Evolutionary conservation across 2,888 invertebrate species (phyloP).

Genomic region (Willowsia nigromaculata): DNA sequence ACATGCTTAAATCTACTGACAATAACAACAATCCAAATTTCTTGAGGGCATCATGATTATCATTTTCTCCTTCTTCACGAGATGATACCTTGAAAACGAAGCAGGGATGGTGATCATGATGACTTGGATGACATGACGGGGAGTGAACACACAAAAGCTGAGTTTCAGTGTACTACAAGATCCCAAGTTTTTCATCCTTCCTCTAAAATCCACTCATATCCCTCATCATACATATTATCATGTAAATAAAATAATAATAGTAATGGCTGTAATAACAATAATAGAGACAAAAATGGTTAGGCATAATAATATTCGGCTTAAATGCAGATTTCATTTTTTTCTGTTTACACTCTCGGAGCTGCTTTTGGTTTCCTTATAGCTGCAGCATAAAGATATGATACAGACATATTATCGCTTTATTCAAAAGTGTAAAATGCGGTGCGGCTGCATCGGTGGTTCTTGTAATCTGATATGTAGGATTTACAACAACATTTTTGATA

Average conservation of each 20-base stretch:
- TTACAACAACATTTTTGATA: constrained; percentile 33
- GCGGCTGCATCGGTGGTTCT: constrained; percentile 2
- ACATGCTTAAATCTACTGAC: constrained; percentile 32
- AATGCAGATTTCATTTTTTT: constrained; percentile 49
- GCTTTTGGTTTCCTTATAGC: constrained; percentile 9
- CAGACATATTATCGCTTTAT: neutral
- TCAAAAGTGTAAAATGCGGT: constrained; percentile 15
- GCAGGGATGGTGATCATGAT: neutral
- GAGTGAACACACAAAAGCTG: constrained; percentile 36
- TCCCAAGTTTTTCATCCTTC: constrained; percentile 48
- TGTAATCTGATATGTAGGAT: constrained; percentile 57
- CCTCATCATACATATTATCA: constrained; percentile 12
- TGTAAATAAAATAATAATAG: constrained; percentile 21
- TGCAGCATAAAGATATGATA: neutral
- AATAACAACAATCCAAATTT: constrained; percentile 42
- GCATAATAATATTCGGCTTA: neutral
- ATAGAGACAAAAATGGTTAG: constrained; percentile 8
- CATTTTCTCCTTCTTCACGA: constrained; percentile 52
- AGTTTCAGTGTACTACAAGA: neutral
- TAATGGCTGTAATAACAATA: neutral
- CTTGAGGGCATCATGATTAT: constrained; percentile 68
- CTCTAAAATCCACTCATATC: constrained; percentile 20
- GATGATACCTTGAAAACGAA: constrained; percentile 17
- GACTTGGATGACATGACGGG: constrained; percentile 50
- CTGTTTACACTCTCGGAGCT: neutral